Percentiles rank a stretch among this genome's conserved stretches.
phyloP scores from a whole-genome alignment of 2,797 vertebrate genomes.

The Darevskia nairensis region DNA sequence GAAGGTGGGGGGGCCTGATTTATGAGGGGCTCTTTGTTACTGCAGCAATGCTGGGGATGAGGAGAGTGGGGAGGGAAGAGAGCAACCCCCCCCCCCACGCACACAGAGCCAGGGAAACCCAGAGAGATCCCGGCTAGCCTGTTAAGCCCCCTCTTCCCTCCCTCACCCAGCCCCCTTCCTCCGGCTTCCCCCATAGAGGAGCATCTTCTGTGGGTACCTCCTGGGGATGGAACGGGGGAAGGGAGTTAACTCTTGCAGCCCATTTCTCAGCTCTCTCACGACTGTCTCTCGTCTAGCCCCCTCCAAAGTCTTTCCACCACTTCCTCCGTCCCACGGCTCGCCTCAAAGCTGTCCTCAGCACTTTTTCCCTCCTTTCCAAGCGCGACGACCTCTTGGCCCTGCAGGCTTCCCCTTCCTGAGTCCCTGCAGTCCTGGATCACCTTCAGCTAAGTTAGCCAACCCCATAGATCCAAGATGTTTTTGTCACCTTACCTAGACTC shows the following conservation, averaged over 20 bases:
- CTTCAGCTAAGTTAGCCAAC: background rate
- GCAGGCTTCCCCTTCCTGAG: too few species aligned
- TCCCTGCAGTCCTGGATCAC: background rate
- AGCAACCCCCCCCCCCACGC: background rate
- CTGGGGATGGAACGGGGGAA: background rate
- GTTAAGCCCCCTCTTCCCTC: too few species aligned
- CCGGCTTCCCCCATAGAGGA: background rate
- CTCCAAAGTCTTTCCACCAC: background rate
- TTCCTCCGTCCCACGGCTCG: background rate
- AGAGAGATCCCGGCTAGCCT: background rate
- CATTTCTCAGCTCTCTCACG: background rate
- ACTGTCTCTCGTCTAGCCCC: background rate
- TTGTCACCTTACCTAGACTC: background rate
- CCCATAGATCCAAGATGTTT: background rate
- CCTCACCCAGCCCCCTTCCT: background rate
- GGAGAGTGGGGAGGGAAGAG: background rate
- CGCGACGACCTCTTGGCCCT: too few species aligned
- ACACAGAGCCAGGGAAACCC: constrained; percentile 15
- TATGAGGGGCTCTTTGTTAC: constrained; percentile 48
- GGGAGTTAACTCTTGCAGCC: background rate
- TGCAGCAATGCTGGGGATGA: constrained; percentile 34
- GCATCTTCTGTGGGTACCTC: background rate
- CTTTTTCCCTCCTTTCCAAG: too few species aligned
- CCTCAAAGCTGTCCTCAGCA: background rate
- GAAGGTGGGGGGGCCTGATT: constrained; percentile 16